Base-by-base conservation (phyloP, 2,888 invertebrate genomes). In the Melieria omissa region DNA sequence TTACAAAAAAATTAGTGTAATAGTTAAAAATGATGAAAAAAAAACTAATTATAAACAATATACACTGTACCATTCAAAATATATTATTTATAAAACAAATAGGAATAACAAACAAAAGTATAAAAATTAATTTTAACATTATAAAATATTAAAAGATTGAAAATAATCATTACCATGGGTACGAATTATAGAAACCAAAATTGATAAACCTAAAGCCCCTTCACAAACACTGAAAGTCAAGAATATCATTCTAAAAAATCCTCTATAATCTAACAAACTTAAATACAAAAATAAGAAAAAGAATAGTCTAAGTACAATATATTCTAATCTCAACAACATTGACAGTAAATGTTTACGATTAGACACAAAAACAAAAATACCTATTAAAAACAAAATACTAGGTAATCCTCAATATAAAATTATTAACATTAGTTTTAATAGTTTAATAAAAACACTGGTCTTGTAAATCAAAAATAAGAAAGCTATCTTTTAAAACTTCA, bases 391-490 rank as follows among this genome's bases (percentile, higher is more conserved):
- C 82, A 89, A 88, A 85, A 88, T 78, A 83, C 88, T 83, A 83
- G 86, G 82, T 79, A 88, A 69, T 8, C 42, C 49, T 82, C 80
- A 85, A 79, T 88, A 86, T 83, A 87, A 78, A 78, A 82, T 80
- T 82, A 87, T 85, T 87, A 88, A 86, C 88, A 90, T 89, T 88
- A 86, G 88, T 88, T 89, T 90, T 90, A 89, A 90, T 90, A 91
- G 88, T 91, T 90, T 90, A 90, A 89, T 79, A 79, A 90, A 90
- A 91, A 91, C 88, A 89, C 89, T 90, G 90, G 89, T 91, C 89
- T 91, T 91, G 90, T 91, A 91, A 91, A 90, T 80, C 90, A 90
- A 90, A 89, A 88, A 86, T 89, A 90, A 89, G 86, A 85, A 77
- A 65, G n/a, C 73, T 70, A 81, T 86, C 85, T 89, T 90, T 89